Conservation (phyloP, 2,797 vertebrate species). For the Xenopus petersii region DNA sequence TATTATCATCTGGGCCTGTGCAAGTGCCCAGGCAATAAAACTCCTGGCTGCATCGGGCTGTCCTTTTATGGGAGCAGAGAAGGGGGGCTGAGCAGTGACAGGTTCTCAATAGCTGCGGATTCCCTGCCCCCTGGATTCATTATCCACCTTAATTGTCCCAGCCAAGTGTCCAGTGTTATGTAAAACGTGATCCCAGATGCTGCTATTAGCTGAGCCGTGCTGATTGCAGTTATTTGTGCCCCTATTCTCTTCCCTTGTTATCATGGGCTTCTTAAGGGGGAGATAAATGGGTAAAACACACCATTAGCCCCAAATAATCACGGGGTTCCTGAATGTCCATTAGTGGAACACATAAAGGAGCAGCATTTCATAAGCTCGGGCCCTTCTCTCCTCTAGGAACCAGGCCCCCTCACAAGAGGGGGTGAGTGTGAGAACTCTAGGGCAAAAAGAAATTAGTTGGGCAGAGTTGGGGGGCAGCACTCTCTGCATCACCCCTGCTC, state of each 20-base stretch:
- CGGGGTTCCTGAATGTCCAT: constrained; percentile 83
- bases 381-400: neutral
- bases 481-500: too few species aligned
- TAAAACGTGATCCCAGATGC: constrained; percentile 66
- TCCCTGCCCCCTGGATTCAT: constrained; percentile 61
- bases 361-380: neutral
- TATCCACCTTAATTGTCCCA: constrained; percentile 68
- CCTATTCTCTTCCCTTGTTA: constrained; percentile 52
- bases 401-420: too few species aligned
- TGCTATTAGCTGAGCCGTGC: constrained; percentile 58
- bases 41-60: constrained; percentile 8
- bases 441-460: too few species aligned
- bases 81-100: constrained; percentile 45
- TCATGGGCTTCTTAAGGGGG: constrained; percentile 42
- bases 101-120: constrained; percentile 57
- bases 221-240: constrained; percentile 66
- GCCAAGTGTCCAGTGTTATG: constrained; percentile 66
- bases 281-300: constrained; percentile 48
- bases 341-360: constrained; percentile 72
- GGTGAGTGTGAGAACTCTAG: too few species aligned
- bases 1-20: neutral
- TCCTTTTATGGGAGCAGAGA: constrained; percentile 43
- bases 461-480: too few species aligned
- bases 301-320: constrained; percentile 87
- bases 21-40: constrained; percentile 13